phyloP scores from a whole-genome alignment of 2,888 invertebrate genomes.

The Lottia scabra region DNA sequence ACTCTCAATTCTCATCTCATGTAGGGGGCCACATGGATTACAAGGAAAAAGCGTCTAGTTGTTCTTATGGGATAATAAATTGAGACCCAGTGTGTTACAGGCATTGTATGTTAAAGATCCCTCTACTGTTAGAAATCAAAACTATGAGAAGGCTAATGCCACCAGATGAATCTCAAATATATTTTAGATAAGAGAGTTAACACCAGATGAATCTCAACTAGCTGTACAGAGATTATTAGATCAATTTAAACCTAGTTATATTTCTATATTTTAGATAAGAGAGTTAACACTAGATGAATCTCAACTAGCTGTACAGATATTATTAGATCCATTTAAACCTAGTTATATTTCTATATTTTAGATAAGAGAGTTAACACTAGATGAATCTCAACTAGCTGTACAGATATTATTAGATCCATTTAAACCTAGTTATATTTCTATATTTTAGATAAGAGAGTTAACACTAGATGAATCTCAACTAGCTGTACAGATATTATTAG shows the following conservation, averaged over 20 bases:
- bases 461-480: conserved; percentile 49
- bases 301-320: conserved; percentile 50
- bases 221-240: conserved; percentile 59
- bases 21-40: too few species aligned
- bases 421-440: too few species aligned
- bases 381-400: conserved; percentile 45
- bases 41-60: too few species aligned
- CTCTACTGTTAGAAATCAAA: too few species aligned
- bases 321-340: conserved; percentile 49
- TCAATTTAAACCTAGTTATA: conserved; percentile 24
- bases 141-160: too few species aligned
- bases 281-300: conserved; percentile 41
- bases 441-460: neutral
- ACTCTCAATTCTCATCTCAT: too few species aligned
- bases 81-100: too few species aligned
- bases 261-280: too few species aligned
- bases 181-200: conserved; percentile 1
- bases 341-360: too few species aligned
- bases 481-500: conserved; percentile 56
- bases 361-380: conserved; percentile 31
- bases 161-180: too few species aligned
- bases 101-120: too few species aligned
- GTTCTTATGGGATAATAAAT: too few species aligned
- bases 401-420: conserved; percentile 59
- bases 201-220: conserved; percentile 48